These are phyloP conservation scores for Melangyna quadrimaculata DNA, from an alignment of 2,888 invertebrate species.

Conservation along the genomic window DNA sequence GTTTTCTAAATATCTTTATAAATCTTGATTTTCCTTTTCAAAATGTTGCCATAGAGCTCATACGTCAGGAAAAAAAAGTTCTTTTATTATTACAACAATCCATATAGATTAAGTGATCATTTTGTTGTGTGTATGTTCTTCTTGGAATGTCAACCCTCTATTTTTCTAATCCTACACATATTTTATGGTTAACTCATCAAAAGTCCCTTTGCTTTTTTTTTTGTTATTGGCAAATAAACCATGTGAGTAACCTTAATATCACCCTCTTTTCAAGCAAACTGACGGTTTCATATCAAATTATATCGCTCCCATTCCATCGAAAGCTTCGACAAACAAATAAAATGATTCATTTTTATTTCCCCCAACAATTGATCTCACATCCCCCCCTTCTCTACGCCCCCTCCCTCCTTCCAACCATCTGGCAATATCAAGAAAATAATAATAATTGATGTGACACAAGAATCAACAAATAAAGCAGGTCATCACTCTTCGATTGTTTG, in stretches of 20 bases:
- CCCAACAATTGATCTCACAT: not conserved
- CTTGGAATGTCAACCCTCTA: too few species aligned
- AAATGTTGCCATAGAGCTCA: too few species aligned
- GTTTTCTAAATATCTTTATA: too few species aligned
- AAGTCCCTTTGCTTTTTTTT: not conserved
- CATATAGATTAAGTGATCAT: too few species aligned
- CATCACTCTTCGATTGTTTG: constrained; percentile 51
- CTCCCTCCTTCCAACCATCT: too few species aligned
- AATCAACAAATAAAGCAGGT: constrained; percentile 43
- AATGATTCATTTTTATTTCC: not conserved
- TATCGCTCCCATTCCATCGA: not conserved
- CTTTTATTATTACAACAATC: too few species aligned
- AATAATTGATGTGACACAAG: constrained; percentile 48
- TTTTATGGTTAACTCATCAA: not conserved
- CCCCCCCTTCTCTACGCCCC: too few species aligned
- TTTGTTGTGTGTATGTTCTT: too few species aligned
- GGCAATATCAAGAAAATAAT: not conserved
- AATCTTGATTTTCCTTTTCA: too few species aligned
- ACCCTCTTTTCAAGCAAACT: not conserved
- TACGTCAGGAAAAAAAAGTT: too few species aligned
- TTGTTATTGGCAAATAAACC: not conserved
- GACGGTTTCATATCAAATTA: not conserved
- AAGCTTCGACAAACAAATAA: not conserved
- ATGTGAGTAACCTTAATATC: not conserved
- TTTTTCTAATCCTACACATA: too few species aligned